Evolutionary conservation across 2,888 invertebrate genomes (phyloP).

Genomic region (Synanthedon andrenaeformis): DNA sequence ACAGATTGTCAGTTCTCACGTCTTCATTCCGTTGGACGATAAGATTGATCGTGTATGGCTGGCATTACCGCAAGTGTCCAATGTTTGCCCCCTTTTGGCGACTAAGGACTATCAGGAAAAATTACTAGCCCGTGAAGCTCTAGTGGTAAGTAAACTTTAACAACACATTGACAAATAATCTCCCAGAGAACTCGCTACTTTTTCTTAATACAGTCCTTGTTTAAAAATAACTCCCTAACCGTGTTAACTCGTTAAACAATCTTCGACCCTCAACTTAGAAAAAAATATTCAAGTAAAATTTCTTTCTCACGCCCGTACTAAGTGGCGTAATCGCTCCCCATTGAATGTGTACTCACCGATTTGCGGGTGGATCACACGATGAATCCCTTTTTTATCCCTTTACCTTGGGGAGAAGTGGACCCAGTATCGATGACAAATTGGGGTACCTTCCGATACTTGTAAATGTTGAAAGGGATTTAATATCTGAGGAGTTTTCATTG

Average conservation of each 20-base stretch:
- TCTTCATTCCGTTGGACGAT: no score
- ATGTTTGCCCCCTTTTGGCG: no score
- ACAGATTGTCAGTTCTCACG: no score
- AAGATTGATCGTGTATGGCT: no score
- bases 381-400: slow-evolving; percentile 59
- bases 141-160: no score
- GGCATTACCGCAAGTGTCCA: no score
- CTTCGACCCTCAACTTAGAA: not conserved
- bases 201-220: no score
- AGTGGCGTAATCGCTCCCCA: slow-evolving; percentile 45
- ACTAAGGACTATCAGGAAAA: no score
- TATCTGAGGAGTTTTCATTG: slow-evolving; percentile 10
- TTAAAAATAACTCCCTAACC: no score
- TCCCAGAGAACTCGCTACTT: no score
- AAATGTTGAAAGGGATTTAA: slow-evolving; percentile 39
- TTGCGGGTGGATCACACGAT: slow-evolving; percentile 57
- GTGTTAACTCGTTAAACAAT: not conserved
- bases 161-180: no score
- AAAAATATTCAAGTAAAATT: slow-evolving; percentile 5
- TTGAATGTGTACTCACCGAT: slow-evolving; percentile 38
- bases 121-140: no score
- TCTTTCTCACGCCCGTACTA: slow-evolving; percentile 41
- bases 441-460: slow-evolving; percentile 37
- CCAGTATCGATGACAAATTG: slow-evolving; percentile 64
- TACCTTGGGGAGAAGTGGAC: slow-evolving; percentile 32